phyloP scores from a whole-genome alignment of 1,140 invertebrate species.

The Caerostris darwini region DNA sequence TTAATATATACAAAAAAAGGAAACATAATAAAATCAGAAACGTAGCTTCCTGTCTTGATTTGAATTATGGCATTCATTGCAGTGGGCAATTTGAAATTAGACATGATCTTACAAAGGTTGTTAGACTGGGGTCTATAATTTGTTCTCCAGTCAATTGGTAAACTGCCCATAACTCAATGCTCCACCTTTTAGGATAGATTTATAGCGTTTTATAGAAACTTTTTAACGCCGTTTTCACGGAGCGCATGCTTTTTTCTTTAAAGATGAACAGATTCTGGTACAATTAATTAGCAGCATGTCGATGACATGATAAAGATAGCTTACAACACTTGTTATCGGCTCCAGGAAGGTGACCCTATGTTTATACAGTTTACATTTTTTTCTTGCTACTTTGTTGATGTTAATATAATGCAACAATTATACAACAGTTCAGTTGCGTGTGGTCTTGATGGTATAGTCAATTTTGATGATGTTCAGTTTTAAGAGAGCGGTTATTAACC shows the following conservation, averaged over 20 bases:
- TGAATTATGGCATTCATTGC: background rate
- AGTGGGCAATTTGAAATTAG: background rate
- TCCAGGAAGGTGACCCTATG: background rate
- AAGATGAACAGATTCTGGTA: background rate
- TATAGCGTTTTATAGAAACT: conserved; percentile 38
- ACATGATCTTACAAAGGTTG: background rate
- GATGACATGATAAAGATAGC: conserved; percentile 7
- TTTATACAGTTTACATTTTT: background rate
- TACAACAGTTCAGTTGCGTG: background rate
- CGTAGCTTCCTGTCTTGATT: background rate
- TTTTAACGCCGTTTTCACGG: conserved; percentile 26
- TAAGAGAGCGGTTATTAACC: background rate
- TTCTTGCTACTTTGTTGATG: background rate
- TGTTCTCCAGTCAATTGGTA: background rate
- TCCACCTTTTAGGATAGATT: background rate
- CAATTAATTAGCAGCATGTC: conserved; percentile 33
- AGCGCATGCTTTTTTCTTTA: background rate
- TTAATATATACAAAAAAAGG: no score
- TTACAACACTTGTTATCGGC: background rate
- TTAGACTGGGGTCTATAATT: background rate
- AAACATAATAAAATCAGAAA: background rate
- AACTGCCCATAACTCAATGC: background rate
- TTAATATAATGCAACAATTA: conserved; percentile 19
- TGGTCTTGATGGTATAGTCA: background rate
- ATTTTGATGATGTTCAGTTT: background rate